These are phyloP conservation scores for Cyprinodon diabolis DNA, from an alignment of 2,797 vertebrate species.

Conservation along the genomic window DNA sequence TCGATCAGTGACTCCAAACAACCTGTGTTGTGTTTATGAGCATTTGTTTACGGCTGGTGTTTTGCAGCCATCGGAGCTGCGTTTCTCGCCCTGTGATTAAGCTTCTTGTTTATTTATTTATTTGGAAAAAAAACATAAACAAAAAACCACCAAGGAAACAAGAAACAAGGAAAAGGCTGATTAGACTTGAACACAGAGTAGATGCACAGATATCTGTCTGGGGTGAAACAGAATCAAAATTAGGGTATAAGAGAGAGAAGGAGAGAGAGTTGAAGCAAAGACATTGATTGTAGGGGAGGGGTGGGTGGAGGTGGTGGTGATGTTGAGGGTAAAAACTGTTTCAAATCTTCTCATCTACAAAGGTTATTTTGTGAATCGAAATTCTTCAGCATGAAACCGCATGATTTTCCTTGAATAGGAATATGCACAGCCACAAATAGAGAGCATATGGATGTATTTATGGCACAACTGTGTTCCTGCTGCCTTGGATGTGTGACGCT, in stretches of 20 bases:
- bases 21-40: slow-evolving; percentile 55
- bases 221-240: slow-evolving; percentile 65
- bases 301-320: slow-evolving; percentile 14
- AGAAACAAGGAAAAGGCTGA: slow-evolving; percentile 68
- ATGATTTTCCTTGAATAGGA: slow-evolving; percentile 80
- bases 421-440: slow-evolving; percentile 80
- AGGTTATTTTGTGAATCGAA: slow-evolving; percentile 78
- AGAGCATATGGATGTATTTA: slow-evolving; percentile 83
- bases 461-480: slow-evolving; percentile 71
- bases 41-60: slow-evolving; percentile 56
- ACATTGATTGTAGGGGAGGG: not conserved
- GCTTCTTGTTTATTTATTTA: slow-evolving; percentile 40
- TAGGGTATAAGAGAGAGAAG: slow-evolving; percentile 23
- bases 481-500: slow-evolving; percentile 72
- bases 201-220: slow-evolving; percentile 65
- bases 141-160: slow-evolving; percentile 67
- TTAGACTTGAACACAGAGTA: slow-evolving; percentile 65
- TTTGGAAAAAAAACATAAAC: slow-evolving; percentile 28
- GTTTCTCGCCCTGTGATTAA: slow-evolving; percentile 67
- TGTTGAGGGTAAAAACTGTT: slow-evolving; percentile 44
- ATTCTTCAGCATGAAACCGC: slow-evolving; percentile 76
- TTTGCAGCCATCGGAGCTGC: slow-evolving; percentile 47
- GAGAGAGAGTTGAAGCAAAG: slow-evolving; percentile 37
- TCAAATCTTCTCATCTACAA: slow-evolving; percentile 79
- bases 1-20: slow-evolving; percentile 53